Evolutionary conservation across 2,888 invertebrate species (phyloP).

Genomic region (Parnassius glacialis): DNA sequence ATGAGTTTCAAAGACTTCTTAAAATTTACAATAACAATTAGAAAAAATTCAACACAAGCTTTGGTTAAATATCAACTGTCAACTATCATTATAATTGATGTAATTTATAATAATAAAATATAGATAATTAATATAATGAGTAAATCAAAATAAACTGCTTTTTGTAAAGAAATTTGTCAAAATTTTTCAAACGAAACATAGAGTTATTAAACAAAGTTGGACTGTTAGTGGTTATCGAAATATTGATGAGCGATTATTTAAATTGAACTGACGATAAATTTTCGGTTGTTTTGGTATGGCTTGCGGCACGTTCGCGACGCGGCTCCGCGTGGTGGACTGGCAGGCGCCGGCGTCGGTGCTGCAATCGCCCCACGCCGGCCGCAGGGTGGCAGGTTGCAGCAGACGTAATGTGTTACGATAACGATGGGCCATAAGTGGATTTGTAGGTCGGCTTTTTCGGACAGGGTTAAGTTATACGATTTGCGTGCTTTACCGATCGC

Average conservation of each 20-base stretch:
- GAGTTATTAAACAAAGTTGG: too few relatives aligned
- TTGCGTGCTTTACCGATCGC: slow-evolving; percentile 19
- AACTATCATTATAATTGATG: too few relatives aligned
- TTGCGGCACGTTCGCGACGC: slow-evolving; percentile 23
- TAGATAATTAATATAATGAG: too few relatives aligned
- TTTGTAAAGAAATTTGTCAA: too few relatives aligned
- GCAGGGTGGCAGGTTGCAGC: slow-evolving; percentile 3
- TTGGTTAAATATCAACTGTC: too few relatives aligned
- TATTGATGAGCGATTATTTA: not conserved
- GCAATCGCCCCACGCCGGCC: slow-evolving; percentile 19
- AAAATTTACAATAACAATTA: too few relatives aligned
- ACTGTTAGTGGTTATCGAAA: too few relatives aligned
- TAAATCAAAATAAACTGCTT: too few relatives aligned
- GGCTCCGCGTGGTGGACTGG: slow-evolving; percentile 23
- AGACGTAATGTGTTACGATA: slow-evolving; percentile 15
- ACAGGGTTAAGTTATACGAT: slow-evolving; percentile 21
- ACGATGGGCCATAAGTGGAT: slow-evolving; percentile 17
- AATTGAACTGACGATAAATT: slow-evolving; percentile 13
- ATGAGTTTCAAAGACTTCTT: too few relatives aligned
- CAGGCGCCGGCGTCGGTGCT: slow-evolving; percentile 4
- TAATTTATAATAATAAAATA: too few relatives aligned
- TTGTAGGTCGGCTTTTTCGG: slow-evolving; percentile 23
- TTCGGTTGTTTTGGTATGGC: slow-evolving; percentile 1
- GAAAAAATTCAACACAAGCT: too few relatives aligned
- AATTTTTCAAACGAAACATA: too few relatives aligned